A percentile compares a stretch with the other conserved stretches of the same genome.
Conservation (phyloP, 2,113 vertebrate species). For the Stomatorhinus ivindoensis region DNA sequence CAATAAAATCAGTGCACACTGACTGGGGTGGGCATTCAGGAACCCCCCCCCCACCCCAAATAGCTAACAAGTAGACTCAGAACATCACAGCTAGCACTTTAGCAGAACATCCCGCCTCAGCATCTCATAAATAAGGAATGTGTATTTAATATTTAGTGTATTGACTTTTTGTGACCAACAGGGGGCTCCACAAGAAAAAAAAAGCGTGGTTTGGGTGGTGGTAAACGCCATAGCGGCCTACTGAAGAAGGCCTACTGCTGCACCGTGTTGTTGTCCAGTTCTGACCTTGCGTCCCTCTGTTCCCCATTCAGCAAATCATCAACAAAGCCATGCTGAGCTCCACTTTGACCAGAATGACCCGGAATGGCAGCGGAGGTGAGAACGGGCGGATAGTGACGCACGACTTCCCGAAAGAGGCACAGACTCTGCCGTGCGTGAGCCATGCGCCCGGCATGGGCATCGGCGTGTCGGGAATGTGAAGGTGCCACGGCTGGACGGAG, state of each 20-base stretch:
- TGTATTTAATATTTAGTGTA: not conserved
- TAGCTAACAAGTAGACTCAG: not conserved
- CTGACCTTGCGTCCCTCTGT: not conserved
- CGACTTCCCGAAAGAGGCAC: slow-evolving; percentile 78
- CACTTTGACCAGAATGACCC: slow-evolving; percentile 66
- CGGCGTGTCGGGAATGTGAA: slow-evolving; percentile 78
- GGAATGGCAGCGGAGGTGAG: slow-evolving; percentile 69
- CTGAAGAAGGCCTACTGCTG: not conserved
- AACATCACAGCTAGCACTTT: not conserved
- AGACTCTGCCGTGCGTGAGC: slow-evolving; percentile 82
- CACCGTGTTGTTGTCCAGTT: not conserved
- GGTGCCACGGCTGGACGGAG: slow-evolving; percentile 50
- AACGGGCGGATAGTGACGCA: slow-evolving; percentile 80
- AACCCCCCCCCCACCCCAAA: not conserved
- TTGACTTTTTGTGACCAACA: not conserved
- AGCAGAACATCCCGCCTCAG: not conserved
- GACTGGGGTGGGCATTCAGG: not conserved
- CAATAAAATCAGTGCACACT: not conserved
- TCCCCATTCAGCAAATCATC: slow-evolving; percentile 70
- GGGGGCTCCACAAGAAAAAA: not conserved
- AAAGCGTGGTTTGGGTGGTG: not conserved
- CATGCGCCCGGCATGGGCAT: slow-evolving; percentile 78
- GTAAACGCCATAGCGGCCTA: not conserved
- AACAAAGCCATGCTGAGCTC: slow-evolving; percentile 79
- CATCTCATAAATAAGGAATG: not conserved